Base-by-base conservation (phyloP, 92 coral and sea anemone genomes). In the Pocillopora meandrina region DNA sequence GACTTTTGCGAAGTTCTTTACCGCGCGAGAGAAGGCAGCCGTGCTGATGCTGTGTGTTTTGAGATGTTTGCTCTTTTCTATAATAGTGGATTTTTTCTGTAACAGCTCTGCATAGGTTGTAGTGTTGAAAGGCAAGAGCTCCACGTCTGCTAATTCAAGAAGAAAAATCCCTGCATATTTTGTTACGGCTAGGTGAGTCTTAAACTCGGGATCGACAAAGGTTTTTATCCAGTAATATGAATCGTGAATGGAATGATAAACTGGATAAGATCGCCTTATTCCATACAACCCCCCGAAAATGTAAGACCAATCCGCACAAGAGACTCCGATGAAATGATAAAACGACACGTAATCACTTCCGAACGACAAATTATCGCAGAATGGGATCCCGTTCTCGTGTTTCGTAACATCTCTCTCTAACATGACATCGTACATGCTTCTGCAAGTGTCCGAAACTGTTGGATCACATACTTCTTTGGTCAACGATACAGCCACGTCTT, bases 241-340 rank as follows among this genome's bases (percentile, higher is more conserved):
- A 56, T 96, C 99, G 56, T 92, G 92, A 56, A 86, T 49, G 2
- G 99, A 87, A 77, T 96, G 99, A 74, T 96, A 96, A 16, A 91
- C 88, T 56, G 99, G 99, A 67, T 96, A 95, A 16, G 97, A 93
- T 17, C 92, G 84, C 61, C 92, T 49, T 71, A 92, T 89, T 36
- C 87, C 90, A 36, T 86, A 76, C 16, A 71, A 65, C 6, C 93
- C 96, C 55, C 95, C 93, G 73, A 91, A 95, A 36, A 94, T 91
- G 78, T 96, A 95, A n/a, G 98, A 86, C 90, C 93, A 95, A 82
- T 96, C 99, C 55, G 92, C 94, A 2, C 90, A 92, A 7, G 99
- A 88, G 55, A 96, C 79, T 1, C 97, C 99, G 9, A 91, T 89
- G 76, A 80, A 95, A 65, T 96, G 99, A 80, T 89, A 91, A 72